Evolutionary conservation across 2,888 invertebrate genomes (phyloP), one percentile per base, ranked within the genome.

Genomic region (Rhagonycha fulva): DNA sequence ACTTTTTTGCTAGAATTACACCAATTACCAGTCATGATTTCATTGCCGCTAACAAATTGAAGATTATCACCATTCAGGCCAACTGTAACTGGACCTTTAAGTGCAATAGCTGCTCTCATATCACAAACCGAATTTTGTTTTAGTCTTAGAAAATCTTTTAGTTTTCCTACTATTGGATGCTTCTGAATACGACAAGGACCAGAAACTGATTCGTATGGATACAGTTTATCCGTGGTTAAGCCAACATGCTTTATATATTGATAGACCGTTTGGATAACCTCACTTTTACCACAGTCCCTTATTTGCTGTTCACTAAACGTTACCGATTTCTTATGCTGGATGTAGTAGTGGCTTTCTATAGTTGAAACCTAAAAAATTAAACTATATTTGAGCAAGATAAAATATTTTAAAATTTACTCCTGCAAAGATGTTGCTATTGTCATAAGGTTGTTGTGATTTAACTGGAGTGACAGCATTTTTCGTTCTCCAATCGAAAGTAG

Each of bases 371-470:
- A 86, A 4, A 87, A 84, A 81, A 74, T 70, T 28, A 14, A 19
- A 61, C n/a, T 60, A 10, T n/a, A 26, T n/a, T 14, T 12, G 10
- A 3, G 4, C 60, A 10, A 61, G 11, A 4, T 70, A 47, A 14
- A 60, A 61, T 24, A 12, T 63, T 61, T 26, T 26, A 26, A 80
- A 91, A 26, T 93, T 92, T 88, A 94, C 93, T 19, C 95, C 89
- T 84, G 96, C 96, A 91, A 98, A 98, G 66, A 96, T 92, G 97
- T 97, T 98, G 90, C 97, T 97, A 4, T 95, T 95, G 77, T 96
- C 96, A 88, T 97, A 97, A 84, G 92, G 92, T 84, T 94, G 96
- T 91, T 98, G 97, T 90, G 97, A 94, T 88, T 98, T 97, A 80
- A 98, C 90, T 0, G 90, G 91, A 12, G 97, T 97, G 76, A 98